Evolutionary conservation across 2,888 invertebrate species (phyloP), one percentile per base, ranked within the genome.

Genomic region (Molanna angustata): DNA sequence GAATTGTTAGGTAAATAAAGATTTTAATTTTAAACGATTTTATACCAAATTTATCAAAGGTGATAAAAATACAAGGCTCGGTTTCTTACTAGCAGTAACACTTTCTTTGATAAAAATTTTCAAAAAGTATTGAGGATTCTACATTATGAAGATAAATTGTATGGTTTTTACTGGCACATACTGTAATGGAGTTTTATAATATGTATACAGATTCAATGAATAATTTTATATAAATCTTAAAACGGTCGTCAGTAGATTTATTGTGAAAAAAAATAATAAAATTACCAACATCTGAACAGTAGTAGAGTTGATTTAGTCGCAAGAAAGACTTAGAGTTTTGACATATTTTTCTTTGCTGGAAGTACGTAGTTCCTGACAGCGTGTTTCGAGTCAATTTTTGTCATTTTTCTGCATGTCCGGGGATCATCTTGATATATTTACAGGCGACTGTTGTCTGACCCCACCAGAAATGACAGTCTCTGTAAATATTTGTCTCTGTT

Each of bases 321-420:
- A 74, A 72, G 74, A 73, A 72, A 74, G 74, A 73, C 67, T 76
- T 77, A 76, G 77, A 76, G 77, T 77, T 77, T 77, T 77, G 77
- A 77, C 77, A 76, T 76, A 73, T 76, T 77, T 77, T 77, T 77
- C 76, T 76, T 76, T 76, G 76, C 76, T 76, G 76, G 76, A 76
- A 76, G 76, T 76, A 76, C 76, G 77, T 76, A 71, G 76, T 74
- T 77, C 76, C 74, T 76, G 76, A 74, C 76, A 77, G 77, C 77
- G 56, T 43, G 54, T 54, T 54, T 56, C 50, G 53, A 58, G 59
- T 54, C 56, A 58, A 56, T 58, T 55, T 49, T 58, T 45, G 42
- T 54, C 46, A 46, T 50, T 57, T 51, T 51, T 54, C 54, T 54
- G 57, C 54, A 51, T 57, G 53, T 53, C 39, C 27, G 32, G 32